A percentile compares a stretch with the other conserved stretches of the same genome.
phyloP scores from a whole-genome alignment of 2,113 vertebrate species.

The Prionailurus viverrinus region DNA sequence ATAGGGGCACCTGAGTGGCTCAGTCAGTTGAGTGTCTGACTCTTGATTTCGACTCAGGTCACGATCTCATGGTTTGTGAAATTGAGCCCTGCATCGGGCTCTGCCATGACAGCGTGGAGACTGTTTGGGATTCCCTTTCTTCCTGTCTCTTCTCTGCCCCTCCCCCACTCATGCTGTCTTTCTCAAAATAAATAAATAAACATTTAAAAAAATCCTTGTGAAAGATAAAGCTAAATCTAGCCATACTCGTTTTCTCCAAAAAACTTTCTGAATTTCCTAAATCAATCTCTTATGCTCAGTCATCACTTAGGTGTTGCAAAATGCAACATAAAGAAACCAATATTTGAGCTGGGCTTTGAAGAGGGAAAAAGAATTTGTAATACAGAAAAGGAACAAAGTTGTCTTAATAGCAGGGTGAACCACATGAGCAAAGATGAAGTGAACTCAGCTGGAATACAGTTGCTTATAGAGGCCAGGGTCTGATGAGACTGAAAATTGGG shows the following conservation, averaged over 20 bases:
- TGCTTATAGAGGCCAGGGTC: background rate
- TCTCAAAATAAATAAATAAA: too few species aligned
- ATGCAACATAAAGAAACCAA: background rate
- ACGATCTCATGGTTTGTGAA: too few species aligned
- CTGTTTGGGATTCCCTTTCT: too few species aligned
- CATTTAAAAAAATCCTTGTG: background rate
- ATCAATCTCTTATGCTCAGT: background rate
- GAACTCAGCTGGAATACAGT: background rate
- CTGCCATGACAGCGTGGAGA: too few species aligned
- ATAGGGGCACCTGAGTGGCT: too few species aligned
- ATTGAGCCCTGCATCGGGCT: too few species aligned
- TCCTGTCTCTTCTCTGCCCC: too few species aligned
- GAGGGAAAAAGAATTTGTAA: background rate
- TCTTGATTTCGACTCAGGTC: too few species aligned
- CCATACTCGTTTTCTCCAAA: background rate
- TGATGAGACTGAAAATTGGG: background rate
- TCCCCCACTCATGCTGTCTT: too few species aligned
- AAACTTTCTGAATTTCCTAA: background rate
- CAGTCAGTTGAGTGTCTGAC: too few species aligned
- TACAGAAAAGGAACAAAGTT: background rate
- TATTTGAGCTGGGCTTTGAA: background rate
- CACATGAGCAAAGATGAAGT: background rate
- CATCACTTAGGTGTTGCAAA: background rate
- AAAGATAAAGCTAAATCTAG: background rate
- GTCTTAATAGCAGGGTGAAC: background rate